Conservation (phyloP, 2,113 vertebrate species). For the Naja naja region DNA sequence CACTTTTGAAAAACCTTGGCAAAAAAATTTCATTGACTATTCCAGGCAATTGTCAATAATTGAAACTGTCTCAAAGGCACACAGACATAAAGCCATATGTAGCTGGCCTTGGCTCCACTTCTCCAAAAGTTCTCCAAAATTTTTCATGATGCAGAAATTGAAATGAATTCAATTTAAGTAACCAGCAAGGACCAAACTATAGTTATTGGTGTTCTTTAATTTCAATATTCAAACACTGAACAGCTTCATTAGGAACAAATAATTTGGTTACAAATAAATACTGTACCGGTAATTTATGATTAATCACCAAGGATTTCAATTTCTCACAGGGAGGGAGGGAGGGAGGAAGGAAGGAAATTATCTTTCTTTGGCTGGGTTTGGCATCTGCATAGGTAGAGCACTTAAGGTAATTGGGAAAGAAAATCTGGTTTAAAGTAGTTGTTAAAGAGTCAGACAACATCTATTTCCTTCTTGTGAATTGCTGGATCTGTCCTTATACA, state of each 20-base stretch:
- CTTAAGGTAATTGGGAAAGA: background rate
- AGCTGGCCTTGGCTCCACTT: background rate
- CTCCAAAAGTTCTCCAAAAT: background rate
- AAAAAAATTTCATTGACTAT: background rate
- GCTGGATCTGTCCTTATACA: slow-evolving; percentile 24
- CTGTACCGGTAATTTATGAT: too few relatives aligned
- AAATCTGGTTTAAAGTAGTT: background rate
- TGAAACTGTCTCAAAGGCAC: background rate
- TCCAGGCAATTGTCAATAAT: background rate
- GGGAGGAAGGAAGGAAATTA: background rate
- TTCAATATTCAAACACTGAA: background rate
- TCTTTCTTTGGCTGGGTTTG: background rate
- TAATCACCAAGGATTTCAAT: background rate
- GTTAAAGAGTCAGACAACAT: background rate
- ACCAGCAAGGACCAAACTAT: background rate
- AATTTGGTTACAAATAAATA: background rate
- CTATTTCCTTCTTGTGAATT: slow-evolving; percentile 46
- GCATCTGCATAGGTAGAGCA: background rate
- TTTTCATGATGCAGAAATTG: background rate
- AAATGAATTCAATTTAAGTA: background rate
- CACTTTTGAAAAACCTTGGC: background rate
- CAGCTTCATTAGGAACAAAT: too few relatives aligned
- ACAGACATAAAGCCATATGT: background rate
- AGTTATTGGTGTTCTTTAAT: background rate
- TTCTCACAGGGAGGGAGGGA: background rate